Evolutionary conservation across 2,113 vertebrate species (phyloP).

Genomic region (Apaloderma vittatum): DNA sequence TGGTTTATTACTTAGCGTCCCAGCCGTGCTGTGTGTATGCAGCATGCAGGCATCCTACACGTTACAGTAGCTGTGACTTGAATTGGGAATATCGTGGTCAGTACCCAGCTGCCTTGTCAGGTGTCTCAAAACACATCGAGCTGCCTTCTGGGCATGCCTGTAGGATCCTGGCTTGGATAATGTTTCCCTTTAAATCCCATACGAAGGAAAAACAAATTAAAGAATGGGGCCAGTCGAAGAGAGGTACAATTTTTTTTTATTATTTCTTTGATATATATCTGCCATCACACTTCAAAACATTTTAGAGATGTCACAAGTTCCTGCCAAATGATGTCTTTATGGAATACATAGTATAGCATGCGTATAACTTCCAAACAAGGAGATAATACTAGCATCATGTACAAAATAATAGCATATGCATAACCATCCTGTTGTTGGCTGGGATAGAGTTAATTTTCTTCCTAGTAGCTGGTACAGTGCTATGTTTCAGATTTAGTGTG

Average conservation of each 20-base stretch:
- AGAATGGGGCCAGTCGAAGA: not conserved
- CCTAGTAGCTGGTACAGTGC: not conserved
- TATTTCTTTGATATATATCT: not conserved
- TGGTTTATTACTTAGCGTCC: not conserved
- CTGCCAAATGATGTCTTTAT: not conserved
- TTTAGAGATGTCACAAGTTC: not conserved
- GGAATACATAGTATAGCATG: not conserved
- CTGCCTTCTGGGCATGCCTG: not conserved
- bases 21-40: not conserved
- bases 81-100: not conserved
- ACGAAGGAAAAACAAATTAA: not conserved
- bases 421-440: not conserved
- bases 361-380: not conserved
- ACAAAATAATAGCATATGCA: not conserved
- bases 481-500: not conserved
- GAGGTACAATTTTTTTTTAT: not conserved
- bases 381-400: not conserved
- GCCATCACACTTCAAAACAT: not conserved
- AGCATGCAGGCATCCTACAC: not conserved
- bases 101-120: not conserved
- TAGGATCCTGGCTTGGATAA: not conserved
- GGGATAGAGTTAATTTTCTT: not conserved
- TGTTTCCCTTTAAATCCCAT: not conserved
- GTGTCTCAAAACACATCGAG: not conserved
- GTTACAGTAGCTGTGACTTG: not conserved